phyloP scores from a whole-genome alignment of 2,797 vertebrate genomes.

The Channallabes apus region DNA sequence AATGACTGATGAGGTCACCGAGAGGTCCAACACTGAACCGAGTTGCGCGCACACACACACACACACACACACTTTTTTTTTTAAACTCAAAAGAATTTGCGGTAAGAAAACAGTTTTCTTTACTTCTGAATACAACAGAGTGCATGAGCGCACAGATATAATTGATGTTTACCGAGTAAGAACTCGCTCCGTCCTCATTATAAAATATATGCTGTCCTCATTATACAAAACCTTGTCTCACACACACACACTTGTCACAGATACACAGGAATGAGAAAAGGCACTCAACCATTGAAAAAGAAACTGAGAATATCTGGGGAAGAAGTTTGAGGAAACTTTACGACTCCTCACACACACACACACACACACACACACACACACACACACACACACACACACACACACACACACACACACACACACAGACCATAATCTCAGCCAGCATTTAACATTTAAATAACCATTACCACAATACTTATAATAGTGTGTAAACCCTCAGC shows the following conservation, averaged over 20 bases:
- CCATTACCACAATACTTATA: too few species aligned
- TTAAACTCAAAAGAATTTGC: too few species aligned
- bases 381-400: neutral
- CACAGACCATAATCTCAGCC: neutral
- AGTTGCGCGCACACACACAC: neutral
- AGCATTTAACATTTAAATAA: neutral
- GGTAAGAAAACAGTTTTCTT: neutral
- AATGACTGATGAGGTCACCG: neutral
- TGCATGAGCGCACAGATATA: conserved; percentile 44
- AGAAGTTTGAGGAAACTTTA: conserved; percentile 7
- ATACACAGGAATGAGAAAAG: neutral
- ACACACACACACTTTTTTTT: too few species aligned
- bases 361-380: neutral
- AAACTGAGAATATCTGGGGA: neutral
- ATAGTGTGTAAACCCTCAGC: neutral
- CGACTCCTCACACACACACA: conserved; percentile 2
- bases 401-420: neutral
- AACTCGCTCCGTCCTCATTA: conserved; percentile 23
- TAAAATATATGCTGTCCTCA: conserved; percentile 8
- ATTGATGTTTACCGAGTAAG: conserved; percentile 41
- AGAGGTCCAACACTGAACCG: neutral
- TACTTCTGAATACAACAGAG: neutral
- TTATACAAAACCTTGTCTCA: neutral
- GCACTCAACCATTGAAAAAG: neutral
- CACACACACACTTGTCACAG: neutral